These are phyloP conservation scores for Micropoecilia bifurca DNA, from an alignment of 2,797 vertebrate genomes.

Conservation along the genomic window DNA sequence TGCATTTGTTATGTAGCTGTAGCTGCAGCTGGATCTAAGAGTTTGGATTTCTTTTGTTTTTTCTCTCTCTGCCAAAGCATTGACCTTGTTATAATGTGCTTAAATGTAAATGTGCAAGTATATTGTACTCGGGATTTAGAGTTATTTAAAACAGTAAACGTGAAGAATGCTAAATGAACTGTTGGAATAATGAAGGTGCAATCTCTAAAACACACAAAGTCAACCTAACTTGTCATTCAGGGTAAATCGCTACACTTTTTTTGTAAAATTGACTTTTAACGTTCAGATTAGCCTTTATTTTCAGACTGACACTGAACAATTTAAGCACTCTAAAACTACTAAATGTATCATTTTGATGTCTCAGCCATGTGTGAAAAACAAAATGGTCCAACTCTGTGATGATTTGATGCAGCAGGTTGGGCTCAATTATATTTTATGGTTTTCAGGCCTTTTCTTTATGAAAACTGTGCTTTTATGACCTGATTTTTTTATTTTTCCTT, in stretches of 20 bases:
- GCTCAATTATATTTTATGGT: background rate
- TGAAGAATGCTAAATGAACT: slow-evolving; percentile 7
- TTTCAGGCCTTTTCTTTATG: background rate
- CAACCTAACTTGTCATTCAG: background rate
- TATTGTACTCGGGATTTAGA: background rate
- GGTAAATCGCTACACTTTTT: background rate
- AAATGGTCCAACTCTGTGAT: background rate
- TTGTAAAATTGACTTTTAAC: background rate
- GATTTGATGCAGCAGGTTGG: background rate
- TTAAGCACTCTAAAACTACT: background rate
- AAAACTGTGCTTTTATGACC: background rate
- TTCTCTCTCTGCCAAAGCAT: slow-evolving; percentile 18
- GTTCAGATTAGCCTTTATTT: background rate
- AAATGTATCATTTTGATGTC: background rate
- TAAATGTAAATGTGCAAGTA: slow-evolving; percentile 21
- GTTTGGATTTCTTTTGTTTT: slow-evolving; percentile 39
- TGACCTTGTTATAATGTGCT: slow-evolving; percentile 24
- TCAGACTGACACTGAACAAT: background rate
- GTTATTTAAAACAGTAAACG: background rate
- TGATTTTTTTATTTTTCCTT: background rate
- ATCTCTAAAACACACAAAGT: background rate
- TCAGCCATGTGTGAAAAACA: background rate
- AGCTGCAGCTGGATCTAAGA: slow-evolving; percentile 31
- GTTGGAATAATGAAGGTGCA: background rate
- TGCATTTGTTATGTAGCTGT: slow-evolving; percentile 49